Evolutionary conservation across 2,113 vertebrate genomes (phyloP).

Genomic region (Sinosuthora webbiana): DNA sequence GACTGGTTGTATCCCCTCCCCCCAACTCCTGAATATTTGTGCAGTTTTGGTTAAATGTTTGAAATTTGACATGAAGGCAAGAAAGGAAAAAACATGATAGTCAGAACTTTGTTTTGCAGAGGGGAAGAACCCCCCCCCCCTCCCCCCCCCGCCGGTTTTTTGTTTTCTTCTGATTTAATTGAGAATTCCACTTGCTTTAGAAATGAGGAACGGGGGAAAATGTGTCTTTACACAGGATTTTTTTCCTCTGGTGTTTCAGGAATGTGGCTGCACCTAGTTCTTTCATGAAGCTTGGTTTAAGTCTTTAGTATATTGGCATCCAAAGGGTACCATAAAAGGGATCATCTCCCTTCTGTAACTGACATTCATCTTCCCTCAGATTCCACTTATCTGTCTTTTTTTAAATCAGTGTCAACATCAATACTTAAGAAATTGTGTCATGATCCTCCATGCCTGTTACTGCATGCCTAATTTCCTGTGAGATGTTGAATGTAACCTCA

Average conservation of each 20-base stretch:
- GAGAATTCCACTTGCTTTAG: background rate
- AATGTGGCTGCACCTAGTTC: background rate
- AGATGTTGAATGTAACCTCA: background rate
- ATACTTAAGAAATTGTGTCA: background rate
- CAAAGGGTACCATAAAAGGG: background rate
- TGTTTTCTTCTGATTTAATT: background rate
- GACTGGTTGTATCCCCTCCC: background rate
- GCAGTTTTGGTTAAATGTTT: background rate
- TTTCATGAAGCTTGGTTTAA: background rate
- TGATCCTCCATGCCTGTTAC: background rate
- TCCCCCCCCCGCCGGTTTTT: background rate
- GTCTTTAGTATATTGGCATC: background rate
- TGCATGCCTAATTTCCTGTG: background rate
- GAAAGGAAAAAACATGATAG: background rate
- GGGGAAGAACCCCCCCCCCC: background rate
- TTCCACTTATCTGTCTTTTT: background rate
- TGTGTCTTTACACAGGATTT: background rate
- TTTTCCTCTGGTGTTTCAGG: background rate
- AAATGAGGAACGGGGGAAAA: background rate
- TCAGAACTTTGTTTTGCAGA: background rate
- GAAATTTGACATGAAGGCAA: background rate
- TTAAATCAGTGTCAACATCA: background rate
- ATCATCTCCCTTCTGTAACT: background rate
- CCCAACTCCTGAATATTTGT: rapidly evolving
- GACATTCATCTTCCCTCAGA: background rate